phyloP scores from a whole-genome alignment of 2,888 invertebrate species.

The Schizotus pectinicornis region DNA sequence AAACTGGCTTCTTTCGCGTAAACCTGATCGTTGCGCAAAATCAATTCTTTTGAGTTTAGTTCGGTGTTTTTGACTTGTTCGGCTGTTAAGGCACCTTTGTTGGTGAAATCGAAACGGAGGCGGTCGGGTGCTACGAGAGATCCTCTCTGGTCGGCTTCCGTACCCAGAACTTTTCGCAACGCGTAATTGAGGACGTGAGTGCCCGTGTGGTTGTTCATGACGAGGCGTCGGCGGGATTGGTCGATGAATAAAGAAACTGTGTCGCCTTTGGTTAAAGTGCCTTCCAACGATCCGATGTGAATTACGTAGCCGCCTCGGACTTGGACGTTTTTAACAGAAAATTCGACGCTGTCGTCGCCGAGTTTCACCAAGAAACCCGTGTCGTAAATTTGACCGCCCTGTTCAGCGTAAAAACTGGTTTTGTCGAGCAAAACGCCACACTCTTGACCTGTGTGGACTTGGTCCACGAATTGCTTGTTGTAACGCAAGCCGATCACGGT shows the following conservation, averaged over 20 bases:
- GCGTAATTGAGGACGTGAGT: slow-evolving; percentile 97
- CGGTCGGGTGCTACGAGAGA: slow-evolving; percentile 97
- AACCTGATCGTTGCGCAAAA: slow-evolving; percentile 61
- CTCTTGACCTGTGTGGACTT: slow-evolving; percentile 82
- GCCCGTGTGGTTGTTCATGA: slow-evolving; percentile 99
- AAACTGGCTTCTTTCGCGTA: slow-evolving; percentile 88
- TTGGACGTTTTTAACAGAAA: slow-evolving; percentile 91
- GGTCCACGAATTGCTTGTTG: slow-evolving; percentile 83
- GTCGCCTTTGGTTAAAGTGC: slow-evolving; percentile 83
- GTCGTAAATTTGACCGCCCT: slow-evolving; percentile 98
- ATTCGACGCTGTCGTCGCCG: slow-evolving; percentile 86
- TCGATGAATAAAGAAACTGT: slow-evolving; percentile 82
- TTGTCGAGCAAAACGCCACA: slow-evolving; percentile 90
- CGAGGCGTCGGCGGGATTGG: slow-evolving; percentile 78
- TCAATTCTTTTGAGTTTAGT: slow-evolving; percentile 76
- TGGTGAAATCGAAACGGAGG: slow-evolving; percentile 96
- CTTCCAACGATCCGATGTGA: slow-evolving; percentile 91
- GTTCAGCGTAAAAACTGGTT: slow-evolving; percentile 98
- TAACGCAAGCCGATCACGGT: slow-evolving; percentile 82
- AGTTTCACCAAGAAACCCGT: slow-evolving; percentile 88
- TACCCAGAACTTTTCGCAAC: slow-evolving; percentile 85
- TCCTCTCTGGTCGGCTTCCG: slow-evolving; percentile 93
- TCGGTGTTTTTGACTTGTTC: slow-evolving; percentile 90
- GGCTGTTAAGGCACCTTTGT: slow-evolving; percentile 88
- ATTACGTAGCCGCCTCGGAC: slow-evolving; percentile 95